Percentiles rank a stretch among this genome's conserved stretches.
Evolutionary conservation across 2,113 vertebrate genomes (phyloP).

Genomic region (Rhabdornis inornatus): DNA sequence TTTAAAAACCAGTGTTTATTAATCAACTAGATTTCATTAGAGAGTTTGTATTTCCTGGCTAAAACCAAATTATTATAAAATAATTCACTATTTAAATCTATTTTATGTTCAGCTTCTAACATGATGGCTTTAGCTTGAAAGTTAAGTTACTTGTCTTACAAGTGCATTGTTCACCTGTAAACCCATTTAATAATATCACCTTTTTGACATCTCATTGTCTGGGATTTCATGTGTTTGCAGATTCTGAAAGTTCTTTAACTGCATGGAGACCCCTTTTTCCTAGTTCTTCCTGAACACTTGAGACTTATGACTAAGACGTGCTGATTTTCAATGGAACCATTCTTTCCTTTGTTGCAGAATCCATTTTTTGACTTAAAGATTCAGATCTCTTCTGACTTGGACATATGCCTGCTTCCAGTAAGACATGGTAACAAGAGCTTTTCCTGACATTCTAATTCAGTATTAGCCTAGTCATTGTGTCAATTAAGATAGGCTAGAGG

Average conservation of each 20-base stretch:
- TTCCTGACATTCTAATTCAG: not conserved
- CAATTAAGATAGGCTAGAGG: not conserved
- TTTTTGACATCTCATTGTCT: not conserved
- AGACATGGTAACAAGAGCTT: not conserved
- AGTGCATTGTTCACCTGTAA: not conserved
- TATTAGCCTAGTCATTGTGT: not conserved
- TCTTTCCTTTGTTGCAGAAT: not conserved
- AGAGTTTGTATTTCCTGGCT: not conserved
- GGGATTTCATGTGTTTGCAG: not conserved
- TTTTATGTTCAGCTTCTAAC: not conserved
- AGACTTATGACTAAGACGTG: not conserved
- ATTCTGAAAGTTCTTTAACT: not conserved
- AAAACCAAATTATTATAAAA: not conserved
- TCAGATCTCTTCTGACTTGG: not conserved
- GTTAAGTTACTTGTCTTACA: not conserved
- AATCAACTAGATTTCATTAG: not conserved
- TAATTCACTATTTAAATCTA: not conserved
- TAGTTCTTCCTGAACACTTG: not conserved
- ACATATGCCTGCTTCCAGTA: not conserved
- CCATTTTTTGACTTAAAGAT: not conserved
- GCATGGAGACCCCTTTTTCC: not conserved
- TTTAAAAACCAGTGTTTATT: not conserved
- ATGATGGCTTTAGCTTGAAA: not conserved
- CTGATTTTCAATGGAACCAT: not conserved
- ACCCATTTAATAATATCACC: not conserved